Percentiles rank a stretch among this genome's conserved stretches.
phyloP scores from a whole-genome alignment of 2,113 vertebrate genomes.

The Plecturocebus donacophilus region DNA sequence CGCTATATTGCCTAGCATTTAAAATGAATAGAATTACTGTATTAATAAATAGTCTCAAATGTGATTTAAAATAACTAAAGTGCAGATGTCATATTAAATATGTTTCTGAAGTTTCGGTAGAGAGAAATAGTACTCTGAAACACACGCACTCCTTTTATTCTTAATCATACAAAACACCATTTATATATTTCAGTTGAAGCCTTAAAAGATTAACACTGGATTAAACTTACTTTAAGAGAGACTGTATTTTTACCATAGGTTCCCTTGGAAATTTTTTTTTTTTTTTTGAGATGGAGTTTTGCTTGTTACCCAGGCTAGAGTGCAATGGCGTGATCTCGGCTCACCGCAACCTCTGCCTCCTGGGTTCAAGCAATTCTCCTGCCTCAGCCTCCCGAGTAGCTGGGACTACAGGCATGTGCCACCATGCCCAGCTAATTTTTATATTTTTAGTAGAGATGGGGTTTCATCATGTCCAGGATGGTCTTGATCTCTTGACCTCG shows the following conservation, averaged over 20 bases:
- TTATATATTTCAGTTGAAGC: neutral
- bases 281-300: no score
- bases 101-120: neutral
- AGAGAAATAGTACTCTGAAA: neutral
- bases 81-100: neutral
- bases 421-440: no score
- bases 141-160: neutral
- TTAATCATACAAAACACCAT: neutral
- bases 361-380: no score
- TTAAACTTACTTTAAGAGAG: slow-evolving; percentile 11
- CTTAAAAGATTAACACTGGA: neutral
- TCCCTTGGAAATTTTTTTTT: neutral
- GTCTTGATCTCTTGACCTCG: no score
- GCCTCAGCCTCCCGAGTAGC: no score
- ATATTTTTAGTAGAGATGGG: no score
- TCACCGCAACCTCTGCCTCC: no score
- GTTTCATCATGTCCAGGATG: no score
- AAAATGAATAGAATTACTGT: neutral
- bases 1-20: slow-evolving; percentile 91
- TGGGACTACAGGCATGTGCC: no score
- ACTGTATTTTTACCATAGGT: neutral
- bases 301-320: no score
- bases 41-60: neutral
- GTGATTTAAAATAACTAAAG: neutral
- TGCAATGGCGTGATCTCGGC: no score